Conservation (phyloP, 2,797 vertebrate species). For the Apodemus agrarius region DNA sequence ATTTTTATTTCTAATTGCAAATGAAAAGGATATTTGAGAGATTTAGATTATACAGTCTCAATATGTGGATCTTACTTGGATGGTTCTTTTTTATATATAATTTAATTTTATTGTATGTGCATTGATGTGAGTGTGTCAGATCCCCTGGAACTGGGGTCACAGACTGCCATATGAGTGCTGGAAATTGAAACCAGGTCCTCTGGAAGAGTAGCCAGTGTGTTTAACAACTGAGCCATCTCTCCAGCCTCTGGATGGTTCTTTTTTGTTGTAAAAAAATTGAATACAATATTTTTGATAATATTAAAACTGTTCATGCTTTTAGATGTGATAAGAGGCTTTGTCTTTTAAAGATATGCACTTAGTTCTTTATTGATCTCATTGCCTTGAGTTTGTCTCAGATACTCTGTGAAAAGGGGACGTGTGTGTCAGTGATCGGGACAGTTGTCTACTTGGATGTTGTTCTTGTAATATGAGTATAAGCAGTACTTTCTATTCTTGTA, state of each 20-base stretch:
- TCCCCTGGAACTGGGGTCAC: no score
- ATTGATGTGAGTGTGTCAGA: no score
- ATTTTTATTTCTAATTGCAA: conserved; percentile 24
- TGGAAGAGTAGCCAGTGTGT: no score
- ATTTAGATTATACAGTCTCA: conserved; percentile 2
- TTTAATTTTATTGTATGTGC: no score
- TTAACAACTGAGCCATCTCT: no score
- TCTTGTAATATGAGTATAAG: background rate
- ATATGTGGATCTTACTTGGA: background rate
- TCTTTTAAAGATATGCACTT: conserved; percentile 37
- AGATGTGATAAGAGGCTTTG: conserved; percentile 20
- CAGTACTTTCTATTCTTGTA: background rate
- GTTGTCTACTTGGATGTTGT: background rate
- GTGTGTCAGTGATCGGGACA: background rate
- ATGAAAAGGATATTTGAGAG: background rate
- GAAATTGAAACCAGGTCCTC: no score
- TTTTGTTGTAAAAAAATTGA: background rate
- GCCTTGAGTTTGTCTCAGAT: background rate
- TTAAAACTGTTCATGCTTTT: conserved; percentile 22
- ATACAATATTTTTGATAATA: conserved; percentile 38
- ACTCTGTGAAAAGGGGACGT: background rate
- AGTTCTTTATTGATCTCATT: background rate
- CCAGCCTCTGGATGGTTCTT: background rate
- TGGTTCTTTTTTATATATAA: background rate
- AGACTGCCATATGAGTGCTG: no score